Base-by-base conservation (phyloP, 2,888 invertebrate species). In the Phalera bucephala region DNA sequence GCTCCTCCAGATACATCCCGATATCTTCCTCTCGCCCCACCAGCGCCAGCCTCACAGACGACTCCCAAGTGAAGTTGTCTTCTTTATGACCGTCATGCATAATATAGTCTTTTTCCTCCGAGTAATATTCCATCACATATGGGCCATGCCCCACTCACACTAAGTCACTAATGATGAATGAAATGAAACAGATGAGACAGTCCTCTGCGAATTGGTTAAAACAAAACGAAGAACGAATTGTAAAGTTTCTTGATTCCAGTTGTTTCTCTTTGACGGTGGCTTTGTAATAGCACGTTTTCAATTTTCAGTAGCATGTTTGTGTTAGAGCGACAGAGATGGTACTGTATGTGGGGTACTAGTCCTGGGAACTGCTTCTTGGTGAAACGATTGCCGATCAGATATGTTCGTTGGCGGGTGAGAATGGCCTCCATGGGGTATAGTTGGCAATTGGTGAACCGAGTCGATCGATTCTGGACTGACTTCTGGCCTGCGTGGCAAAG, bases 211-310 rank as follows among this genome's bases (percentile, higher is more conserved):
- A 17, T 49, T 66, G 71, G 90, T 95, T 95, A 95, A 88, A 95
- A 95, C 81, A 95, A 92, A 58, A 95, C 95, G 81, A 95, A 95
- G 89, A 95, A 95, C 45, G 95, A 95, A 88, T 95, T 95, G 90
- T 95, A 95, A 76, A 95, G 90, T 83, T 95, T 95, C 87, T 95
- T 95, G 72, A 95, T 95, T 45, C 95, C 95, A 31, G 95, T 95
- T 14, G 95, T 94, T 82, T 95, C 95, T 73, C 95, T 91, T 82
- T 95, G 95, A 69, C 95, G 93, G 77, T 95, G 95, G 75, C 94
- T 95, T 80, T 95, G 94, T 43, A 95, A 91, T 67, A 95, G 91
- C 74, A 93, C 93, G 85, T 94, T 94, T 78, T 94, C 93, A 65
- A 93, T 89, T 84, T 92, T 92, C 81, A 93, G 83, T 73, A 93